Evolutionary conservation across 2,888 invertebrate genomes (phyloP), one percentile per base, ranked within the genome.

Genomic region (Sarcophaga subvicina): DNA sequence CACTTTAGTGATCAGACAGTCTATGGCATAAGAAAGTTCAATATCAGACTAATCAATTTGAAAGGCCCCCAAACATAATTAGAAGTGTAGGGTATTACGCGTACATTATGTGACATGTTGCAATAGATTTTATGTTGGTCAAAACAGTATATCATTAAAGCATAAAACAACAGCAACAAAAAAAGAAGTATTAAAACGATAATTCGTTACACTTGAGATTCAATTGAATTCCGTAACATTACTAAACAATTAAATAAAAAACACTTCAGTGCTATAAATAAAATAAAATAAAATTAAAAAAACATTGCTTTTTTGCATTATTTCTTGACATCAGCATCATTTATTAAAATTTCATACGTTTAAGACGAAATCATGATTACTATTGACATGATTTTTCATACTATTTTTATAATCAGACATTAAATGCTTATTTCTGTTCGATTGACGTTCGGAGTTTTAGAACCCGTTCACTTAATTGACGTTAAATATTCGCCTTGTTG

Each of bases 151-250:
- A 20, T 64, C 17, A 20, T 63, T 71, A 64, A 54, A 62, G 12
- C 8, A 62, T n/a, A 69, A 63, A 70, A 12, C 47, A 22, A 66
- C 22, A 22, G 22, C 22, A 22, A 54, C 64, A 72, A 62, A n/a
- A 22, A 25, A 66, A 37, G 66, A 59, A 22, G 60, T 80, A 60
- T 73, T 11, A 8, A 6, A 37, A 37, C 8, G 10, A 4, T 11
- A 73, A 73, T 62, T 67, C 49, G 73, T 73, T 80, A 73, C 60
- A 80, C 66, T 60, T 67, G 11, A 59, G n/a, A 64, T 10, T 72
- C 37, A 14, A 70, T 62, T 27, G 20, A 79, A 78, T 70, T 20
- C 12, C n/a, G 27, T 37, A 10, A 49, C 20, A 27, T 62, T 54
- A 54, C 10, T 60, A 76, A 22, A 67, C 59, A 67, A 37, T 22